Evolutionary conservation across 1,140 invertebrate species (phyloP).

Genomic region (Drosophila athabasca): DNA sequence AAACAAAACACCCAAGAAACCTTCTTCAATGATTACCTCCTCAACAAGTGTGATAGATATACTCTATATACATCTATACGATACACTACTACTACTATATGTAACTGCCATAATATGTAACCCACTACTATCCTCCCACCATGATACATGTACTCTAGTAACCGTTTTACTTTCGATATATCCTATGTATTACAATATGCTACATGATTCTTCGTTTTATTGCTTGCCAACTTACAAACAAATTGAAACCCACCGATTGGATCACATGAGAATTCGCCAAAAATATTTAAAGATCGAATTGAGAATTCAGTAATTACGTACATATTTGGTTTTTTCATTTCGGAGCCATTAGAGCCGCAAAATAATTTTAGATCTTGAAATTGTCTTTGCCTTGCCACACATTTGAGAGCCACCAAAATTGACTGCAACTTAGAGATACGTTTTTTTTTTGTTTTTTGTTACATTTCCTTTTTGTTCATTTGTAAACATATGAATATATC

Average conservation of each 20-base stretch:
- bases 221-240: slow-evolving; percentile 53
- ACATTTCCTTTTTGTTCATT: slow-evolving; percentile 14
- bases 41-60: slow-evolving; percentile 7
- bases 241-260: slow-evolving; percentile 3
- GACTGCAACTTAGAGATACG: slow-evolving; percentile 36
- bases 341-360: slow-evolving; percentile 26
- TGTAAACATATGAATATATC: slow-evolving; percentile 37
- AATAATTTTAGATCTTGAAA: slow-evolving; percentile 6
- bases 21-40: not conserved
- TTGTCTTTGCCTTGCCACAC: slow-evolving; percentile 36
- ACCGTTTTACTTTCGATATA: slow-evolving; percentile 37
- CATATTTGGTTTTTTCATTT: slow-evolving; percentile 9
- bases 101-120: slow-evolving; percentile 17
- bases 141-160: slow-evolving; percentile 53
- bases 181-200: slow-evolving; percentile 23
- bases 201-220: slow-evolving; percentile 50
- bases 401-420: slow-evolving; percentile 38
- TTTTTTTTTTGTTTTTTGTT: slow-evolving; percentile 23
- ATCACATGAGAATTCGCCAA: slow-evolving; percentile 7
- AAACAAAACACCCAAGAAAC: not conserved
- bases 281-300: slow-evolving; percentile 1
- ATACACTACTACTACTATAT: slow-evolving; percentile 18
- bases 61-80: slow-evolving; percentile 7
- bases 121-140: slow-evolving; percentile 9
- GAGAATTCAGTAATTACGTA: too few species aligned